Conservation (phyloP, 2,797 vertebrate species). For the Myotis myotis region DNA sequence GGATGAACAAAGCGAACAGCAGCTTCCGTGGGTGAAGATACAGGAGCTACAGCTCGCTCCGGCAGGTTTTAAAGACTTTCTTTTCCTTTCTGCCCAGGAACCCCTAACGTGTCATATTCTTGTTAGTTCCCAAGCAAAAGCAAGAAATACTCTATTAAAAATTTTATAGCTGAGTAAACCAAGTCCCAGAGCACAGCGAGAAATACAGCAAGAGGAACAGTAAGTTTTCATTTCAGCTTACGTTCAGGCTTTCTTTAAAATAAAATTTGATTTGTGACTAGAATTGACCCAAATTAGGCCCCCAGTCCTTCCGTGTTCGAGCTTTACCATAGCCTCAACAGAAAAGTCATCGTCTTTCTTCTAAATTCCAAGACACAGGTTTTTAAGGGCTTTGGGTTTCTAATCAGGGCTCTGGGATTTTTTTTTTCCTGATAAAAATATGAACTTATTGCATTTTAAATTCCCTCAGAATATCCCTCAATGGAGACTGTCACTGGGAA, state of each 20-base stretch:
- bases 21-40: not conserved
- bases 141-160: conserved; percentile 68
- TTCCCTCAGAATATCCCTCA: not conserved
- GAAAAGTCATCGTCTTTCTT: not conserved
- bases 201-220: conserved; percentile 54
- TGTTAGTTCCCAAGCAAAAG: conserved; percentile 64
- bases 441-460: conserved; percentile 17
- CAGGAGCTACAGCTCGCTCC: conserved; percentile 12
- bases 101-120: conserved; percentile 64
- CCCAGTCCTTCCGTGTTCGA: not conserved
- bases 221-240: not conserved
- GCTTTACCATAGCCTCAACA: not conserved
- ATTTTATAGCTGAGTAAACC: conserved; percentile 62
- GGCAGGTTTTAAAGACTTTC: conserved; percentile 66
- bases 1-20: not conserved
- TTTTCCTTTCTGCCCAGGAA: conserved; percentile 62
- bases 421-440: not conserved
- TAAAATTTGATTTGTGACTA: conserved; percentile 40
- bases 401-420: not conserved
- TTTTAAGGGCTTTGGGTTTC: not conserved
- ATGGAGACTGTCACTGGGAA: not conserved
- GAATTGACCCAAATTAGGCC: conserved; percentile 33
- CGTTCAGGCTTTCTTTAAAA: conserved; percentile 6
- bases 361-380: conserved; percentile 26
- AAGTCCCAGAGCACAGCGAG: conserved; percentile 64